A percentile compares a stretch with the other conserved stretches of the same genome.
phyloP scores from a whole-genome alignment of 1,140 invertebrate species.

The Brachionus sp. region DNA sequence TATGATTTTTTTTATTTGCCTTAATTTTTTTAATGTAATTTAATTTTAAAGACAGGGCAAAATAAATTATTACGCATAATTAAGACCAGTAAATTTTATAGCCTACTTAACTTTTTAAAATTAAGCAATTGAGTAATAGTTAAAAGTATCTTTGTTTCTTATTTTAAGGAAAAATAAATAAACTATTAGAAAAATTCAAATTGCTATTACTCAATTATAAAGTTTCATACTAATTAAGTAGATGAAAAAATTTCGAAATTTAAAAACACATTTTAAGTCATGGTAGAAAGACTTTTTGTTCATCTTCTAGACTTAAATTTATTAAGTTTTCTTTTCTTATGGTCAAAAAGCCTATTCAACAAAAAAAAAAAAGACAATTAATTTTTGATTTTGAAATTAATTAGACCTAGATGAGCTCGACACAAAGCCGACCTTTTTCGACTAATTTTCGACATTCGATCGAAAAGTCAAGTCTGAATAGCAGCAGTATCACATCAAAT shows the following conservation, averaged over 20 bases:
- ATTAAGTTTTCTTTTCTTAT: background rate
- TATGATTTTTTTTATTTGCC: no score
- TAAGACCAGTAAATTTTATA: no score
- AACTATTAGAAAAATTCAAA: no score
- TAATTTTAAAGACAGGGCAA: no score
- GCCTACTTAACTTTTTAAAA: no score
- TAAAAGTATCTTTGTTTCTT: no score
- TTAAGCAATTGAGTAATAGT: no score
- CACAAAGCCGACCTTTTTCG: conserved; percentile 11
- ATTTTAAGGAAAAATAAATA: no score
- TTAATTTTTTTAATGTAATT: no score
- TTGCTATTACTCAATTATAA: no score
- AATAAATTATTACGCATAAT: no score
- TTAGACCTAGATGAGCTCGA: background rate
- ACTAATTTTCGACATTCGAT: conserved; percentile 36
- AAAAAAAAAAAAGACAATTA: background rate
- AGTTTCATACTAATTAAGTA: no score
- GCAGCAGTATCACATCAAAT: background rate
- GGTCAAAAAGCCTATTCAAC: background rate
- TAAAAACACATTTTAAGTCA: background rate
- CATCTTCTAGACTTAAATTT: background rate
- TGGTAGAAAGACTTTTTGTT: background rate
- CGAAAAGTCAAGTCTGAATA: background rate
- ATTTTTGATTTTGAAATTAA: background rate
- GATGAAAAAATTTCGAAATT: background rate